These are phyloP conservation scores for Cryptoblepharus egeriae DNA, from an alignment of 2,797 vertebrate species.

Conservation along the genomic window DNA sequence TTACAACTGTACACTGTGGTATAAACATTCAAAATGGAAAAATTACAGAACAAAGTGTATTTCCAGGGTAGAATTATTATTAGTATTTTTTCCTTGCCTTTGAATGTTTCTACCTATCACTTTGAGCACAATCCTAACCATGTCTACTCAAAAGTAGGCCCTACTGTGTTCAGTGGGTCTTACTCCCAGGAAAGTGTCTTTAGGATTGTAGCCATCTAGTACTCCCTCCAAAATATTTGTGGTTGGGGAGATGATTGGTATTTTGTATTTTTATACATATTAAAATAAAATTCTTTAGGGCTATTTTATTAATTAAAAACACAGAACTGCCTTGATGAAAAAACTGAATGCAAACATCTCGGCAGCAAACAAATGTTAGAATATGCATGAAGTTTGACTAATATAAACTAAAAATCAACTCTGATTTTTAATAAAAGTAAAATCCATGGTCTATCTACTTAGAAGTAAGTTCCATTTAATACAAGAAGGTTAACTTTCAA, in stretches of 20 bases:
- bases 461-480: too few relatives aligned
- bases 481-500: neutral
- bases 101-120: too few relatives aligned
- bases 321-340: neutral
- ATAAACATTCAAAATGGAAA: neutral
- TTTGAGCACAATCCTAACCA: too few relatives aligned
- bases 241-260: neutral
- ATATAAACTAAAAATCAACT: too few relatives aligned
- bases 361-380: too few relatives aligned
- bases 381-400: too few relatives aligned
- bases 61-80: neutral
- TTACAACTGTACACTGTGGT: rapidly evolving
- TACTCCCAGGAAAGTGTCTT: too few relatives aligned
- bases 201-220: too few relatives aligned
- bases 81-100: neutral
- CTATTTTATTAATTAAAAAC: neutral
- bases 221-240: neutral
- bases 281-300: neutral
- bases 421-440: neutral
- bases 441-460: neutral
- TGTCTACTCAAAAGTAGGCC: too few relatives aligned
- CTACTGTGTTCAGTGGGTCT: too few relatives aligned
- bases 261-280: neutral
- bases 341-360: neutral
- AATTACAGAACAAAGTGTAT: slow-evolving; percentile 2